These are phyloP conservation scores for Archips xylosteana DNA, from an alignment of 2,888 invertebrate species.

Conservation along the genomic window DNA sequence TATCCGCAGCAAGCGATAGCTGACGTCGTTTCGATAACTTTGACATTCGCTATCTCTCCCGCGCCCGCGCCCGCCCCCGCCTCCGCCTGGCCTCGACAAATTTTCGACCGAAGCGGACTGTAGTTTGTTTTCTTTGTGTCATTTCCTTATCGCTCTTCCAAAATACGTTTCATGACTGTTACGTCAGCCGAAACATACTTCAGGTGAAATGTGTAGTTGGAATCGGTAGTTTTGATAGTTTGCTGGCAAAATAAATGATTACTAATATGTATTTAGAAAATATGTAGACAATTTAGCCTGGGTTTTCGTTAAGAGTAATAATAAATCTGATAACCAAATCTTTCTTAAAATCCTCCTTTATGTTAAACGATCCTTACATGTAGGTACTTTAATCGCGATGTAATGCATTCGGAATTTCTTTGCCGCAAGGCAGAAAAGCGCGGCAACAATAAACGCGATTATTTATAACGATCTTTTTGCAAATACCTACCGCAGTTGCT, in stretches of 20 bases:
- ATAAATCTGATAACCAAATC: neutral
- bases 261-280: neutral
- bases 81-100: constrained; percentile 67
- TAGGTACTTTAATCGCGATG: constrained; percentile 17
- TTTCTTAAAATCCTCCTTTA: neutral
- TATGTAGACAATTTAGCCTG: neutral
- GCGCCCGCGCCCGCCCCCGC: constrained; percentile 50
- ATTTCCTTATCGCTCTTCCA: constrained; percentile 85
- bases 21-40: constrained; percentile 82
- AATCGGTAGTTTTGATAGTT: constrained; percentile 65
- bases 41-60: constrained; percentile 68
- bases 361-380: neutral
- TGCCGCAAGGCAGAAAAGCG: constrained; percentile 22
- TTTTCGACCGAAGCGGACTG: constrained; percentile 78
- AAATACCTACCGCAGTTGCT: constrained; percentile 65
- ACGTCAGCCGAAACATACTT: constrained; percentile 81
- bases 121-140: constrained; percentile 85
- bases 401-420: constrained; percentile 27
- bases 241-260: neutral
- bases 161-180: constrained; percentile 84
- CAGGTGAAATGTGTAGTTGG: constrained; percentile 76
- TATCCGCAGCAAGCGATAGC: constrained; percentile 72
- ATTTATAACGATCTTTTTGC: constrained; percentile 72
- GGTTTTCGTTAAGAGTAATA: neutral
- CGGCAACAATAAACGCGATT: constrained; percentile 56